Percentiles rank a stretch among this genome's conserved stretches.
Evolutionary conservation across 2,113 vertebrate species (phyloP).

Genomic region (Podiceps cristatus): DNA sequence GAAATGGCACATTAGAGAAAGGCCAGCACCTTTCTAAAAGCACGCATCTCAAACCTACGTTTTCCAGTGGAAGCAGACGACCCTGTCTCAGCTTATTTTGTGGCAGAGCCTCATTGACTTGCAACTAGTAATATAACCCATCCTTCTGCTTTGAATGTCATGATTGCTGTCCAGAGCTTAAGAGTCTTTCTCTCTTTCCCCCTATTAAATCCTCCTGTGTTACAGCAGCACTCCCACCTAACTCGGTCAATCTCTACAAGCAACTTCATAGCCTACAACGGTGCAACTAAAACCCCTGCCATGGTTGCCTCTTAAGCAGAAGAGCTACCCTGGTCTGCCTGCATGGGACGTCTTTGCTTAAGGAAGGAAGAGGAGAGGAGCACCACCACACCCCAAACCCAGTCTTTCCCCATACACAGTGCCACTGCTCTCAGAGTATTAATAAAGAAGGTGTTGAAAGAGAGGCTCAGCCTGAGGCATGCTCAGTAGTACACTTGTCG

Average conservation of each 20-base stretch:
- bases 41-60: neutral
- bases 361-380: neutral
- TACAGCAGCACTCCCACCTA: neutral
- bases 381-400: constrained; percentile 6
- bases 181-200: neutral
- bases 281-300: neutral
- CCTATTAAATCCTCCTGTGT: neutral
- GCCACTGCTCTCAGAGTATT: neutral
- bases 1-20: neutral
- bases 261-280: neutral
- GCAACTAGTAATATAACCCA: neutral
- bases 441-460: constrained; percentile 65
- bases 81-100: neutral
- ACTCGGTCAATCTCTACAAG: neutral
- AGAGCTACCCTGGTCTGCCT: neutral
- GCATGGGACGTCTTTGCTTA: neutral
- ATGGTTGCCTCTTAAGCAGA: neutral
- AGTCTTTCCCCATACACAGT: constrained; percentile 5
- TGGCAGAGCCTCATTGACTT: neutral
- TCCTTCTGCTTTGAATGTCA: neutral
- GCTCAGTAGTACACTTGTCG: constrained; percentile 6
- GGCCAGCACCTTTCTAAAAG: neutral
- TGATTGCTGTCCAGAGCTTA: neutral
- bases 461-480: constrained; percentile 28
- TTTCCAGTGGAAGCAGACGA: neutral